Evolutionary conservation across 92 coral and sea anemone species (phyloP).

Genomic region (Isaurus tuberculatus): DNA sequence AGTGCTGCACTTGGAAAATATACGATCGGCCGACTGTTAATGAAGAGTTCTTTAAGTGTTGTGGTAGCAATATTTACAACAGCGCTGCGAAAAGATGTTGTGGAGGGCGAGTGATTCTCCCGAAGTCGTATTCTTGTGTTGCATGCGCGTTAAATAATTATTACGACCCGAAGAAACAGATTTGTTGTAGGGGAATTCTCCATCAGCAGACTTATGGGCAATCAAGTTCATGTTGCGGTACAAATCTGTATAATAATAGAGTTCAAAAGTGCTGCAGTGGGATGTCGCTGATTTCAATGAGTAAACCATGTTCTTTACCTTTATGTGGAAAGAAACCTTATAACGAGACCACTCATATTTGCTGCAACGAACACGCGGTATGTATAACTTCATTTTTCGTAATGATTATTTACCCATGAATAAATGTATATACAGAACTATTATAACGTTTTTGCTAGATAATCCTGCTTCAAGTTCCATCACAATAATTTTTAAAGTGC

Average conservation of each 20-base stretch:
- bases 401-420: background rate
- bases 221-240: background rate
- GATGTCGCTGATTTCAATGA: background rate
- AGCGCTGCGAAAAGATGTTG: background rate
- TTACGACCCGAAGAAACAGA: slow-evolving; percentile 14
- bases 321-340: slow-evolving; percentile 28
- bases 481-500: too few species aligned
- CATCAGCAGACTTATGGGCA: background rate
- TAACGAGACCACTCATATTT: slow-evolving; percentile 4
- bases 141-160: slow-evolving; percentile 4
- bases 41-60: background rate
- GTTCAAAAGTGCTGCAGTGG: slow-evolving; percentile 9
- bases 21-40: background rate
- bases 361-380: slow-evolving; percentile 14
- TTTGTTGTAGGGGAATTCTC: slow-evolving; percentile 24
- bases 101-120: background rate
- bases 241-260: background rate
- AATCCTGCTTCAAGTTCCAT: too few species aligned
- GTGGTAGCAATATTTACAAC: slow-evolving; percentile 1
- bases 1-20: background rate
- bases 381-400: background rate
- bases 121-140: slow-evolving; percentile 7
- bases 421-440: too few species aligned
- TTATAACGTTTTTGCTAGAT: too few species aligned
- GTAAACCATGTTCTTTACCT: background rate